Conservation (phyloP, 2,888 invertebrate species). For the Atrina japonica region DNA sequence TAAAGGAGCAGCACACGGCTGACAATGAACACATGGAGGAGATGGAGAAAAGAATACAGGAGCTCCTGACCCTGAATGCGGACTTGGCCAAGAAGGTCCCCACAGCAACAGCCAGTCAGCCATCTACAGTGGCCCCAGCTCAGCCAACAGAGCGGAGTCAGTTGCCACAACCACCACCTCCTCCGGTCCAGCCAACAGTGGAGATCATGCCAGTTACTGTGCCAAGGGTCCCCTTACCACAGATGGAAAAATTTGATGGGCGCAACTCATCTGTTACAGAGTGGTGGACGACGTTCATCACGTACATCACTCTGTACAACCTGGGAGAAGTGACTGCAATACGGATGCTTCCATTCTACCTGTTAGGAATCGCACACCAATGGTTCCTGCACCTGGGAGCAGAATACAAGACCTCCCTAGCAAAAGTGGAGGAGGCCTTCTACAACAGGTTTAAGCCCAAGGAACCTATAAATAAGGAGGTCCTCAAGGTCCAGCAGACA, state of each 20-base stretch:
- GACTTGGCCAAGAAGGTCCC: background rate
- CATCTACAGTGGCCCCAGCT: no score
- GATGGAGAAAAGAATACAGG: background rate
- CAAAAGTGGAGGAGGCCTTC: slow-evolving; percentile 7
- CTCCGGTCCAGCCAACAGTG: background rate
- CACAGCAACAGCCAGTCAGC: background rate
- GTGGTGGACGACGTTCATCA: slow-evolving; percentile 4
- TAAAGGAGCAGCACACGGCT: background rate
- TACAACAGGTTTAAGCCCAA: slow-evolving; percentile 3
- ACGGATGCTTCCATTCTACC: slow-evolving; percentile 8
- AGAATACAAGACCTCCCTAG: background rate
- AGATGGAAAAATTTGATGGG: slow-evolving; percentile 9
- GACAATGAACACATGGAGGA: background rate
- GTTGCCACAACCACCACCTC: background rate
- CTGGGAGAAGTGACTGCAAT: background rate
- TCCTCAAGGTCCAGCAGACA: background rate
- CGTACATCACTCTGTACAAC: background rate
- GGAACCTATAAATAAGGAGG: background rate
- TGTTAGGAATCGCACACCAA: background rate
- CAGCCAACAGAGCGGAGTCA: background rate
- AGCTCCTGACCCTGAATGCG: background rate
- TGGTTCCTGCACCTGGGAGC: slow-evolving; percentile 8
- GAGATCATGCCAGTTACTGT: no score
- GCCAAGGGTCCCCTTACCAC: slow-evolving; percentile 1
- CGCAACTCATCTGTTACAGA: slow-evolving; percentile 1